Evolutionary conservation across 2,797 vertebrate genomes (phyloP), one percentile per base, ranked within the genome.

Genomic region (Hippocampus kuda): DNA sequence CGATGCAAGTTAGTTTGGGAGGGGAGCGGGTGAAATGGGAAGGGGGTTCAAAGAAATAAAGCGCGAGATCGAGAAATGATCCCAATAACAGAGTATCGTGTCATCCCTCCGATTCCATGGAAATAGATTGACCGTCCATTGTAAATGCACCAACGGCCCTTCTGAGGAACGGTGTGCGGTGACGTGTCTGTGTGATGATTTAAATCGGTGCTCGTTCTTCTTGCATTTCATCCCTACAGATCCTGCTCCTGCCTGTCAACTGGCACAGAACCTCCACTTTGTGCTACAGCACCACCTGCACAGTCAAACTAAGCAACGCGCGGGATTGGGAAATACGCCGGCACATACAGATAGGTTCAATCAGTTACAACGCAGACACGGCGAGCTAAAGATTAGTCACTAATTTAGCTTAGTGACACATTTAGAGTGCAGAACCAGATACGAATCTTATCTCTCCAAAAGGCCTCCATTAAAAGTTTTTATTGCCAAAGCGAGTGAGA

Each of bases 61-160:
- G 53, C 53, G 5, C 5, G 26, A 59, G 26, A 16, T 26, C 16
- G 56, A 59, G 56, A 59, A 59, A 75, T 44, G 77, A 80, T 79
- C 79, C 78, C 74, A 74, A 80, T 74, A 75, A 83, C 74, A 79
- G 83, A 83, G 75, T 81, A 80, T 75, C 79, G 79, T 81, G 78
- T 81, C 80, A 83, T 85, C 76, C 77, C 56, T 59, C 24, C 26
- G 22, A 59, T 79, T 75, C 77, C 80, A 89, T 86, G 85, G 85
- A 85, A 89, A 86, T 82, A 87, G 83, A 89, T 84, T 81, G 83
- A 87, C 89, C 85, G 84, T 85, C 84, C 76, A 85, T 86, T 79
- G 86, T 77, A 5, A 72, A 74, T 78, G 81, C 78, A 65, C 83
- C 83, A 76, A 77, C 74, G 79, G 83, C 84, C 85, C 20, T 1